phyloP scores from a whole-genome alignment of 2,888 invertebrate species.

The Tipula unca region DNA sequence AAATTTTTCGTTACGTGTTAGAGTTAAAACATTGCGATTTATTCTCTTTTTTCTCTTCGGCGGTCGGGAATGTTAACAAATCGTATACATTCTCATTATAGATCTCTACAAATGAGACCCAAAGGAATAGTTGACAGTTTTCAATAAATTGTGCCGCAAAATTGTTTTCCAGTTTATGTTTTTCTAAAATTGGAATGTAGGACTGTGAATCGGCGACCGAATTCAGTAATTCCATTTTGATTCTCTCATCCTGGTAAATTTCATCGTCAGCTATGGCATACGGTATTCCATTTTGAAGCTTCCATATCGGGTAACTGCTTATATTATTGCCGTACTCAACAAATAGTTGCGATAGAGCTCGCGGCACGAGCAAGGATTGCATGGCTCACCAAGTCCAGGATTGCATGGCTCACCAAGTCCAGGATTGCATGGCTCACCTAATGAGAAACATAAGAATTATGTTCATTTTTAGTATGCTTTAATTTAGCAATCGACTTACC shows the following conservation, averaged over 20 bases:
- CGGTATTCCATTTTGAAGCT: conserved; percentile 39
- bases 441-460: no score
- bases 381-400: conserved; percentile 52
- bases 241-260: conserved; percentile 32
- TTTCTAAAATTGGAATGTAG: not conserved
- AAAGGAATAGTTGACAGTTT: conserved; percentile 45
- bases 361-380: conserved; percentile 55
- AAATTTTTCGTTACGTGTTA: conserved; percentile 34
- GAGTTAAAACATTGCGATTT: conserved; percentile 33
- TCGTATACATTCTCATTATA: conserved; percentile 89
- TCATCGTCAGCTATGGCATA: conserved; percentile 36
- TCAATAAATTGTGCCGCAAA: conserved; percentile 25
- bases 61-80: conserved; percentile 51
- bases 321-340: conserved; percentile 32
- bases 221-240: not conserved
- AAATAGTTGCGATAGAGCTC: conserved; percentile 49
- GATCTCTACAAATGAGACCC: conserved; percentile 85
- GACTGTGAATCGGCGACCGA: not conserved
- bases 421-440: conserved; percentile 48
- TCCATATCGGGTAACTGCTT: conserved; percentile 36
- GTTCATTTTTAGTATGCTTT: no score
- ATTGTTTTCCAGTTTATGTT: conserved; percentile 24
- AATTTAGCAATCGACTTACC: conserved; percentile 31
- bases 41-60: conserved; percentile 45
- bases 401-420: conserved; percentile 51